Base-by-base conservation (phyloP, 2,888 invertebrate species). In the Eustalomyia histrio region DNA sequence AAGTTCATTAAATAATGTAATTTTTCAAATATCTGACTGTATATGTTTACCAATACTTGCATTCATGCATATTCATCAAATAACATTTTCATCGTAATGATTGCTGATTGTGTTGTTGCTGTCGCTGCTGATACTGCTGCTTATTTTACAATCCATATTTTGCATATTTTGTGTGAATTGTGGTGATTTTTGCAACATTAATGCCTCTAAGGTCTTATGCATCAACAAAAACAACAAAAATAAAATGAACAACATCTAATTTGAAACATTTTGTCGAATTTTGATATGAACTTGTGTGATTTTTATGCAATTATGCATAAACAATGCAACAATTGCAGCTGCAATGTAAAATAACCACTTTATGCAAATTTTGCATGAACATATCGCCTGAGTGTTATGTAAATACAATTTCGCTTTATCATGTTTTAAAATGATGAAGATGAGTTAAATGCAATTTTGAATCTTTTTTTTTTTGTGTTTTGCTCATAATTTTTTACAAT, bases 181-280 rank as follows among this genome's bases (percentile, higher is more conserved):
- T 58, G 65, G 17, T 74, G 74, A 74, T 74, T 74, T 64, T 58
- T 50, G 74, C 12, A 12, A 39, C 60, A 60, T 60, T 60, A 17
- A 18, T 17, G 52, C 75, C 58, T 39, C 1, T 39, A 52, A 17
- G 73, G 64, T 21, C 17, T 53, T 12, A 61, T 53, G 60, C 21
- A 29, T 1, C 16, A 43, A n/a, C 12, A 50, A 29, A 33, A 58
- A 55, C 33, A 43, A 33, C n/a, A 57, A 16, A 12, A 24, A 16
- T 9, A 35, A 12, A n/a, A 35, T 29, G 18, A 60, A 18, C 29
- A 52, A n/a, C 29, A 29, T 33, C 52, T 69, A 58, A 79, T 74
- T 74, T 79, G 60, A 8, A 72, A 47, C 47, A 57, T 58, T 78
- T 63, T 53, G 55, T 60, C 47, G 12, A 63, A 43, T 61, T 47